A percentile compares a stretch with the other conserved stretches of the same genome.
These are phyloP conservation scores for Pholis gunnellus DNA, from an alignment of 2,113 vertebrate species.

Conservation along the genomic window DNA sequence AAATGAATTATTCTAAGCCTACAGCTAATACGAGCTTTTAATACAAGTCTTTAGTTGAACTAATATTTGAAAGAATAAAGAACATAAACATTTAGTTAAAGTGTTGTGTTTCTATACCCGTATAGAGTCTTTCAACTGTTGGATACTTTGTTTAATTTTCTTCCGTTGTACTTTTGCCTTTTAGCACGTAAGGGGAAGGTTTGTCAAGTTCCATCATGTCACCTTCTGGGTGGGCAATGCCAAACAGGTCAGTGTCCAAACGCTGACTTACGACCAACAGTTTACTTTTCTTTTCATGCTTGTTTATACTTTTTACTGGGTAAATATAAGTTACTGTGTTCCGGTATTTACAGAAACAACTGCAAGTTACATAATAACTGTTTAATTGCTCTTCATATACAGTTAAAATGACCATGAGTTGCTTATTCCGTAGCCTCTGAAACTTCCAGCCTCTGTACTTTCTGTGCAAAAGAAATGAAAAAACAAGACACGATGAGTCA, in stretches of 20 bases:
- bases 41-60: background rate
- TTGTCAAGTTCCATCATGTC: constrained; percentile 86
- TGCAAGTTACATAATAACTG: background rate
- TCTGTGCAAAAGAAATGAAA: background rate
- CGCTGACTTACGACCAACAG: background rate
- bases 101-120: background rate
- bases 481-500: background rate
- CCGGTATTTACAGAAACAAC: background rate
- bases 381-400: background rate
- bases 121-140: background rate
- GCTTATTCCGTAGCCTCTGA: background rate
- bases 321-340: background rate
- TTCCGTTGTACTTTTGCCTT: constrained; percentile 26
- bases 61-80: background rate
- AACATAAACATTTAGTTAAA: background rate
- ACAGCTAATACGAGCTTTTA: background rate
- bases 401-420: background rate
- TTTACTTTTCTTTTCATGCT: background rate
- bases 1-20: background rate
- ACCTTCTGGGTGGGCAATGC: constrained; percentile 91
- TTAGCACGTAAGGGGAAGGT: constrained; percentile 82
- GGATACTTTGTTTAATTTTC: background rate
- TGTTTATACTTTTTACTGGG: background rate
- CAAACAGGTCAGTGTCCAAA: constrained; percentile 83
- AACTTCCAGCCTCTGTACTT: background rate